phyloP scores from a whole-genome alignment of 2,113 vertebrate species.

The Anguilla japonica region DNA sequence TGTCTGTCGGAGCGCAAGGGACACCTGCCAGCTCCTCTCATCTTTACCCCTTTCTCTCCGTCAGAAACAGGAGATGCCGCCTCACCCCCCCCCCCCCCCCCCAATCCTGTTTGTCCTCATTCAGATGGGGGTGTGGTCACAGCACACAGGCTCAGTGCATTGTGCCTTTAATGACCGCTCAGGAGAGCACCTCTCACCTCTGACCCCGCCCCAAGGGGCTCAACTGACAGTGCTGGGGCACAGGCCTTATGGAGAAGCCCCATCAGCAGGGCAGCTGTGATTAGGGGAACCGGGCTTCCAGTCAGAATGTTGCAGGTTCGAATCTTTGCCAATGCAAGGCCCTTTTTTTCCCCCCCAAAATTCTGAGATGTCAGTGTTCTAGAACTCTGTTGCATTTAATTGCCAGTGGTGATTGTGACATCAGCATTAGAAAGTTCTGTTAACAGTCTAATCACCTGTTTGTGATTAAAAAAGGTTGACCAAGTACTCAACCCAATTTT shows the following conservation, averaged over 20 bases:
- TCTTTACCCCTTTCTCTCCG: background rate
- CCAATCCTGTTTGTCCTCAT: background rate
- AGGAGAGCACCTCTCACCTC: conserved; percentile 2
- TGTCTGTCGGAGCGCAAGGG: background rate
- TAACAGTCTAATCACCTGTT: too few species aligned
- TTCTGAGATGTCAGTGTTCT: too few species aligned
- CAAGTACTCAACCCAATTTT: background rate
- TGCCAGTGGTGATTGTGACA: too few species aligned
- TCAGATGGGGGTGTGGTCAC: background rate
- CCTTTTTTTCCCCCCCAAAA: background rate
- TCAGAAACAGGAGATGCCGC: conserved; percentile 7
- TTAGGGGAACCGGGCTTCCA: background rate
- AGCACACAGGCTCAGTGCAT: conserved; percentile 3
- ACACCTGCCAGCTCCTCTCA: background rate
- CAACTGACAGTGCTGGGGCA: background rate
- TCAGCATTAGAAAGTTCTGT: too few species aligned
- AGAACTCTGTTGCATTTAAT: too few species aligned
- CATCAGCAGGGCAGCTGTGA: background rate
- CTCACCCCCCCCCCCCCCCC: background rate
- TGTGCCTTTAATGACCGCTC: conserved; percentile 20
- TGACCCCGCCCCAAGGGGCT: conserved; percentile 7
- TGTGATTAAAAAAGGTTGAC: too few species aligned
- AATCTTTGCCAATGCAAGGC: background rate
- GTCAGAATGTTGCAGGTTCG: background rate
- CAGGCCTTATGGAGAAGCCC: background rate